Percentiles rank a stretch among this genome's conserved stretches.
Evolutionary conservation across 1,140 invertebrate genomes (phyloP).

Genomic region (Pseudachorutes palmiensis): DNA sequence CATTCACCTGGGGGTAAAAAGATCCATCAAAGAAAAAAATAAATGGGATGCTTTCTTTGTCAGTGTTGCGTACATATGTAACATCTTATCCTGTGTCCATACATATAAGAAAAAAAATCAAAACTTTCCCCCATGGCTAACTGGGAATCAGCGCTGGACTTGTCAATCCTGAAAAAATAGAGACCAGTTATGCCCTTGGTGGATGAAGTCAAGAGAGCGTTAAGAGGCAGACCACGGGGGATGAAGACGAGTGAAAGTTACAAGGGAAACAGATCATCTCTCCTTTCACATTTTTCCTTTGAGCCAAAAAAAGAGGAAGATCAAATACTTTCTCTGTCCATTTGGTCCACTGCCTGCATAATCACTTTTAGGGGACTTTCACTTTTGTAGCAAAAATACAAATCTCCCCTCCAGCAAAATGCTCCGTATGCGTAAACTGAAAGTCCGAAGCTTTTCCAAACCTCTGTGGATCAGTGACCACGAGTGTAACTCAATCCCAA

Average conservation of each 20-base stretch:
- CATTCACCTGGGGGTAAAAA: neutral
- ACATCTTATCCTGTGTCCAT: slow-evolving; percentile 1
- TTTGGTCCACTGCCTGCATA: slow-evolving; percentile 9
- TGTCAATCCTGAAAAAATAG: slow-evolving; percentile 5
- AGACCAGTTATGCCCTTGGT: neutral
- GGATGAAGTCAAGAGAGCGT: slow-evolving; percentile 1
- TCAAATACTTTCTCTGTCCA: neutral
- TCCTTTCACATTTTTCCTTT: neutral
- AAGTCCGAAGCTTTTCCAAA: too few species aligned
- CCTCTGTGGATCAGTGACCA: neutral
- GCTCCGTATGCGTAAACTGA: too few species aligned
- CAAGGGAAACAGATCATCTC: neutral
- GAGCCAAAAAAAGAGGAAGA: neutral
- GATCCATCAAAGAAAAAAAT: neutral
- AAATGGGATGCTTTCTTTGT: neutral
- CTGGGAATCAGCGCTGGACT: neutral
- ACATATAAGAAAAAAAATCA: neutral
- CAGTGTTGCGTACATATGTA: slow-evolving; percentile 7
- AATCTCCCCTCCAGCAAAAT: slow-evolving; percentile 1
- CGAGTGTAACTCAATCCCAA: neutral
- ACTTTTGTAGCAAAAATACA: neutral
- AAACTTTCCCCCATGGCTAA: neutral
- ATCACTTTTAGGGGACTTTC: neutral
- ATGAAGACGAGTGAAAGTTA: neutral
- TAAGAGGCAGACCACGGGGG: neutral